Evolutionary conservation across 2,797 vertebrate genomes (phyloP).

Genomic region (Sciurus carolinensis): DNA sequence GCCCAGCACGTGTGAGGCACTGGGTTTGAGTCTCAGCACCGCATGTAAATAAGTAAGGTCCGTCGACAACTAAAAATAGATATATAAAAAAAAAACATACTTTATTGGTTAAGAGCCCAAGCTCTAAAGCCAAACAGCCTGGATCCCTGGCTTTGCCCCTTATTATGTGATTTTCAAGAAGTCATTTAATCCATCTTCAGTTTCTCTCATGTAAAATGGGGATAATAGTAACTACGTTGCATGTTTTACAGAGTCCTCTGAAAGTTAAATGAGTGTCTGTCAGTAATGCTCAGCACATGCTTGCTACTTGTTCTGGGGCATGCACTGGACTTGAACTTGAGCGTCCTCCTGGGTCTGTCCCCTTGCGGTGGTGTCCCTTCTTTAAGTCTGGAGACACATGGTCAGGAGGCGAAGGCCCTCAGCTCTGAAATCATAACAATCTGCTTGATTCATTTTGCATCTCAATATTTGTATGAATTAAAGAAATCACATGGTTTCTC

Average conservation of each 20-base stretch:
- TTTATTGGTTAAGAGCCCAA: background rate
- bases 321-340: background rate
- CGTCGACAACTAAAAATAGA: no score
- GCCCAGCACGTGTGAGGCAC: no score
- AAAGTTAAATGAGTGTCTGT: background rate
- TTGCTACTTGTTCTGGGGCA: background rate
- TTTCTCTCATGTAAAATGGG: background rate
- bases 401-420: background rate
- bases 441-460: background rate
- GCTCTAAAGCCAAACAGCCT: background rate
- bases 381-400: background rate
- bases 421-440: background rate
- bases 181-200: background rate
- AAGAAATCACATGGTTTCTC: no score
- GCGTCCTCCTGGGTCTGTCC: background rate
- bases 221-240: background rate
- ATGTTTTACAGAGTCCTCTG: background rate
- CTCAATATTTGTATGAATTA: background rate
- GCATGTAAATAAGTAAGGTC: no score
- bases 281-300: background rate
- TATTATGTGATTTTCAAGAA: slow-evolving; percentile 15
- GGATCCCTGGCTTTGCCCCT: background rate
- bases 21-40: no score
- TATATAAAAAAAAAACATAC: no score
- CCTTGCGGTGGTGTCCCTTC: background rate